Evolutionary conservation across 2,113 vertebrate species (phyloP).

Genomic region (Coryphaenoides rupestris): DNA sequence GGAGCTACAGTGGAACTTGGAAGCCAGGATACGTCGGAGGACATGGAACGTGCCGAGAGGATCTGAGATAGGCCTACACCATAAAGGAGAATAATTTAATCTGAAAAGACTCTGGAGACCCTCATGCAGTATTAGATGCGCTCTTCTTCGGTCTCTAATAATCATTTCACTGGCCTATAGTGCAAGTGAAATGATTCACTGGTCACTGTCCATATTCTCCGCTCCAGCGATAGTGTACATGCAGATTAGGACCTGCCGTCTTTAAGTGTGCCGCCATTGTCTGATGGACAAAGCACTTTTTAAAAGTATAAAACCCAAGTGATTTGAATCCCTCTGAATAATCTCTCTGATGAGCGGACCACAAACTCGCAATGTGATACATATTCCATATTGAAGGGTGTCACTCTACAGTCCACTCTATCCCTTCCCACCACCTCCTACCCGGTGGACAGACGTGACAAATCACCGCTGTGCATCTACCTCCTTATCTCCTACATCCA

Average conservation of each 20-base stretch:
- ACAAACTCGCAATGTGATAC: slow-evolving; percentile 4
- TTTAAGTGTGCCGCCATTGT: slow-evolving; percentile 11
- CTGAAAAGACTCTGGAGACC: too few species aligned
- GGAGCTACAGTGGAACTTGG: slow-evolving; percentile 26
- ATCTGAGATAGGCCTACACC: too few species aligned
- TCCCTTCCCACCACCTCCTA: too few species aligned
- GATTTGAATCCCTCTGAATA: slow-evolving; percentile 37
- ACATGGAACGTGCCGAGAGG: slow-evolving; percentile 11
- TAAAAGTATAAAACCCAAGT: slow-evolving; percentile 23
- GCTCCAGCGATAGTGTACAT: neutral
- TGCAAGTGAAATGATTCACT: too few species aligned
- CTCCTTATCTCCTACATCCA: too few species aligned
- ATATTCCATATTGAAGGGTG: slow-evolving; percentile 29
- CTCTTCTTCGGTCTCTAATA: too few species aligned
- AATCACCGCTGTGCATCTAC: too few species aligned
- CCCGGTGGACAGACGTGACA: too few species aligned
- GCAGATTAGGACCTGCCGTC: slow-evolving; percentile 13
- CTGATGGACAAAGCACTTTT: slow-evolving; percentile 32
- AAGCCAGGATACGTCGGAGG: slow-evolving; percentile 3
- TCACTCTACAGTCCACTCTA: slow-evolving; percentile 20
- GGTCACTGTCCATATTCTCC: too few species aligned
- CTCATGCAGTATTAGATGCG: too few species aligned
- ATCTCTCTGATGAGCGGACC: slow-evolving; percentile 43
- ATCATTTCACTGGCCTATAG: too few species aligned
- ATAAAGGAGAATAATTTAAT: too few species aligned